Percentiles rank a stretch among this genome's conserved stretches.
phyloP scores from a whole-genome alignment of 2,888 invertebrate species.

The Odontocolon sp. region DNA sequence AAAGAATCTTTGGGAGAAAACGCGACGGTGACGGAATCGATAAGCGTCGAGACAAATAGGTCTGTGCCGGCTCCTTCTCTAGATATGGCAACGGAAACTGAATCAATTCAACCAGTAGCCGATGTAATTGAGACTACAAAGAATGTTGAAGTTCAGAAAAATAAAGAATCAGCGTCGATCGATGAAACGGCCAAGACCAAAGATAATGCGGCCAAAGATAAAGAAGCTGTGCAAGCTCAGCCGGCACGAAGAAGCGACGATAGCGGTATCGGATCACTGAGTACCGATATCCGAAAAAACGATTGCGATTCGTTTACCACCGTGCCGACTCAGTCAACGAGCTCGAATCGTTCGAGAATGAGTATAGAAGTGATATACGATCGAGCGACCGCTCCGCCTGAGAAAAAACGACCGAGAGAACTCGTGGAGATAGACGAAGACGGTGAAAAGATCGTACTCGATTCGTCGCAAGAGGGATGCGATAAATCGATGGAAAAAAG shows the following conservation, averaged over 20 bases:
- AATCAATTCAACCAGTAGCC: background rate
- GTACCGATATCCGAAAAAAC: background rate
- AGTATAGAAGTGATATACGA: conserved; percentile 77
- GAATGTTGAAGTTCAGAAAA: background rate
- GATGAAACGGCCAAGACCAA: background rate
- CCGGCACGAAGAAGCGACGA: conserved; percentile 15
- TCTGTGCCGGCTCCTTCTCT: background rate
- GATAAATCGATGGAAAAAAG: conserved; percentile 38
- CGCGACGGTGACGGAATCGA: background rate
- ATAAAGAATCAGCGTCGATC: background rate
- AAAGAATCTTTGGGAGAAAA: background rate
- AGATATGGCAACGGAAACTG: background rate
- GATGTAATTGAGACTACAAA: background rate
- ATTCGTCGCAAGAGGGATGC: conserved; percentile 69
- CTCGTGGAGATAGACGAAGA: conserved; percentile 76
- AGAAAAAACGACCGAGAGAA: conserved; percentile 67
- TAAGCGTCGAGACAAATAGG: background rate
- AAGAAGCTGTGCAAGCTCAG: background rate
- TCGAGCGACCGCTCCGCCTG: conserved; percentile 57
- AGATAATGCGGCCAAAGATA: conserved; percentile 14
- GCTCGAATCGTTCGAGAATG: conserved; percentile 64
- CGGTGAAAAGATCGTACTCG: conserved; percentile 71
- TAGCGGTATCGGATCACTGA: background rate
- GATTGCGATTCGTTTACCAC: background rate
- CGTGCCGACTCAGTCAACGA: background rate